Percentiles rank a stretch among this genome's conserved stretches.
Conservation (phyloP, 2,888 invertebrate genomes). For the Prosopocoilus inquinatus region DNA sequence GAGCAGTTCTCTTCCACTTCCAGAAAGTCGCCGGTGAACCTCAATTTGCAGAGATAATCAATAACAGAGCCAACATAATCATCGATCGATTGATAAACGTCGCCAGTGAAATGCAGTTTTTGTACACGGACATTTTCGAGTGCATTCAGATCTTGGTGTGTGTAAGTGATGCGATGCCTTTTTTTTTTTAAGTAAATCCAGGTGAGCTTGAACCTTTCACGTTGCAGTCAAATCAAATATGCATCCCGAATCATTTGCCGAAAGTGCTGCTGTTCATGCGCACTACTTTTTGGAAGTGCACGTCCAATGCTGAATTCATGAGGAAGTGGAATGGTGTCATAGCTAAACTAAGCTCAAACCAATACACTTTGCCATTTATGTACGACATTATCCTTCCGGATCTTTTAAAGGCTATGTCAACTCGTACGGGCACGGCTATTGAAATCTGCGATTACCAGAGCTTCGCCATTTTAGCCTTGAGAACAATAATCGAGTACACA, state of each 20-base stretch:
- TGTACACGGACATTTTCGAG: slow-evolving; percentile 13
- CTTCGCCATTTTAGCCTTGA: slow-evolving; percentile 21
- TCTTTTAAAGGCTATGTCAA: slow-evolving; percentile 20
- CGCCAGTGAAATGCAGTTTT: slow-evolving; percentile 8
- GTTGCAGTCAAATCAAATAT: not conserved
- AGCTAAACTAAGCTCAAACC: slow-evolving; percentile 18
- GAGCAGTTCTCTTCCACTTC: not conserved
- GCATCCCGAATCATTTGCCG: too few species aligned
- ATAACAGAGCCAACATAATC: slow-evolving; percentile 2
- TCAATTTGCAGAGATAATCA: too few species aligned
- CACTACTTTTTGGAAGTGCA: slow-evolving; percentile 16
- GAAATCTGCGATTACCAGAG: slow-evolving; percentile 20
- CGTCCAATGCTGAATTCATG: slow-evolving; percentile 13
- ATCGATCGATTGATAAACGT: slow-evolving; percentile 15
- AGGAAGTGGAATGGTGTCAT: slow-evolving; percentile 16
- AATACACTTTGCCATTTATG: slow-evolving; percentile 18
- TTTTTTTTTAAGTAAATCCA: not conserved
- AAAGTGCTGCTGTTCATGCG: slow-evolving; percentile 10
- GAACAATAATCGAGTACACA: slow-evolving; percentile 24
- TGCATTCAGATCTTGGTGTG: slow-evolving; percentile 12
- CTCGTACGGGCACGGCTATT: slow-evolving; percentile 7
- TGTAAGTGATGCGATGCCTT: slow-evolving; percentile 5
- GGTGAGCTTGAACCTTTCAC: not conserved
- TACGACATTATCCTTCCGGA: slow-evolving; percentile 24
- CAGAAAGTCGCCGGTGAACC: too few species aligned